phyloP scores from a whole-genome alignment of 1,140 invertebrate species.

The Lucilia cuprina region DNA sequence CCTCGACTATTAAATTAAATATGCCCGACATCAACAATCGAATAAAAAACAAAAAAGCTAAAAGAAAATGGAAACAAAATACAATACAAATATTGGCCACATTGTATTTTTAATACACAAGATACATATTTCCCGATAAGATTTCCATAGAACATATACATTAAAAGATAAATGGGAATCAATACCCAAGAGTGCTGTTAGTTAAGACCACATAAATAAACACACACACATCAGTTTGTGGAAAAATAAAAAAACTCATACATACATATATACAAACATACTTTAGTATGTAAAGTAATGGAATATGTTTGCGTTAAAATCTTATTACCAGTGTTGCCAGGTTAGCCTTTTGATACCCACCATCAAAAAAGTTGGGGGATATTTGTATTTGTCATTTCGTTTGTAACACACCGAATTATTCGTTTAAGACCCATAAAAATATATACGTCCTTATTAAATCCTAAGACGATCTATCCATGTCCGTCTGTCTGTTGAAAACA shows the following conservation, averaged over 20 bases:
- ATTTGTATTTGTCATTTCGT: too few species aligned
- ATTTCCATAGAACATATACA: background rate
- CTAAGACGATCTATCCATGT: too few species aligned
- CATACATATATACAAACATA: background rate
- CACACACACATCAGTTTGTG: background rate
- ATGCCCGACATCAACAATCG: background rate
- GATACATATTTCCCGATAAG: background rate
- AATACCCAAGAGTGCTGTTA: conserved; percentile 14
- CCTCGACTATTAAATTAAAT: background rate
- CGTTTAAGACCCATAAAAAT: too few species aligned
- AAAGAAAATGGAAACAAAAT: background rate
- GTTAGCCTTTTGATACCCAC: too few species aligned
- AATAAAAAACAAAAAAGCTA: background rate
- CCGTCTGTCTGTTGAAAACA: too few species aligned
- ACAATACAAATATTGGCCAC: background rate
- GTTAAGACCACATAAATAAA: background rate
- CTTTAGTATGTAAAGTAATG: background rate
- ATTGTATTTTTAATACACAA: background rate
- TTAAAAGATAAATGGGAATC: background rate
- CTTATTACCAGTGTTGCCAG: too few species aligned
- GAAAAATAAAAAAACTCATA: background rate
- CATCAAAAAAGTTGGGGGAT: too few species aligned
- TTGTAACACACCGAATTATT: too few species aligned
- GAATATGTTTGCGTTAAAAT: background rate
- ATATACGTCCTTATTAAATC: too few species aligned